Evolutionary conservation across 1,140 invertebrate genomes (phyloP).

Genomic region (Trichoplusia ni): DNA sequence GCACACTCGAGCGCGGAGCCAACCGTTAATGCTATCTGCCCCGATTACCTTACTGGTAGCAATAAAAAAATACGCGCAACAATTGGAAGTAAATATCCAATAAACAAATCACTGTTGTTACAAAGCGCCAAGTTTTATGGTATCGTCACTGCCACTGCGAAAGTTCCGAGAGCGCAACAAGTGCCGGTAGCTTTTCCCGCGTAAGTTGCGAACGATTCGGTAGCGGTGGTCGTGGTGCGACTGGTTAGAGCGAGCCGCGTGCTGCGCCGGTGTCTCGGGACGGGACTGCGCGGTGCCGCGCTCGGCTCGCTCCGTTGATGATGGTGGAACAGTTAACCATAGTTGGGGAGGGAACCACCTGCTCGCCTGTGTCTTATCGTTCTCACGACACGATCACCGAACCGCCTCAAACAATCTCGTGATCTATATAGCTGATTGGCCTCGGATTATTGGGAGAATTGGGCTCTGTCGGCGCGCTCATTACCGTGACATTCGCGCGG

Average conservation of each 20-base stretch:
- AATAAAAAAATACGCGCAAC: constrained; percentile 51
- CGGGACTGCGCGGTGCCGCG: constrained; percentile 62
- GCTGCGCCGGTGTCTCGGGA: constrained; percentile 58
- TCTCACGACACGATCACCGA: constrained; percentile 71
- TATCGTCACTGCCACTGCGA: constrained; percentile 43
- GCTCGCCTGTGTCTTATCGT: constrained; percentile 58
- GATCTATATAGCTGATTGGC: constrained; percentile 77
- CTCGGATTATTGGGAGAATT: constrained; percentile 69
- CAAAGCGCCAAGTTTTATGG: neutral
- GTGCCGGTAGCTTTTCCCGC: constrained; percentile 44
- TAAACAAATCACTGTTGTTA: constrained; percentile 13
- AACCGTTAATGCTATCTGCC: constrained; percentile 79
- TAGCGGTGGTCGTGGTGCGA: constrained; percentile 30
- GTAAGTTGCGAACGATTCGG: constrained; percentile 32
- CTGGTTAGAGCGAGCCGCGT: constrained; percentile 51
- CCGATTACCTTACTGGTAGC: constrained; percentile 73
- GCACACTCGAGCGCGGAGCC: constrained; percentile 76
- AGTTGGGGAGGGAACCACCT: constrained; percentile 71
- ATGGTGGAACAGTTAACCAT: constrained; percentile 67
- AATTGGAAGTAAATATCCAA: constrained; percentile 5
- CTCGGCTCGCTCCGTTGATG: constrained; percentile 52
- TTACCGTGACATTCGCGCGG: constrained; percentile 66
- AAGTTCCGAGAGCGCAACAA: constrained; percentile 10
- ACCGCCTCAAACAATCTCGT: constrained; percentile 65
- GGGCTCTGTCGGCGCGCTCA: constrained; percentile 55